These are phyloP conservation scores for Melieria picta DNA, from an alignment of 2,888 invertebrate genomes.

Conservation along the genomic window DNA sequence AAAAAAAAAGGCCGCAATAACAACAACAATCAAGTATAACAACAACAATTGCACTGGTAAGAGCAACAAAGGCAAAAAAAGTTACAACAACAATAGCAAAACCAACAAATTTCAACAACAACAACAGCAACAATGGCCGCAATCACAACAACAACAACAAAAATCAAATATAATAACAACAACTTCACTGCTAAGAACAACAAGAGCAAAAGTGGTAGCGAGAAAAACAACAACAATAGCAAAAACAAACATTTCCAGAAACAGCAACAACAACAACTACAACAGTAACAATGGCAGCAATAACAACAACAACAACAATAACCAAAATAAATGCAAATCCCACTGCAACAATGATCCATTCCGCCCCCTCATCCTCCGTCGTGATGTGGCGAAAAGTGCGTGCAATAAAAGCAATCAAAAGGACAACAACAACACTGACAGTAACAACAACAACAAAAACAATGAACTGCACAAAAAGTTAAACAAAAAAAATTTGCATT, in stretches of 20 bases:
- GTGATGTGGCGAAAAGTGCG: slow-evolving; percentile 24
- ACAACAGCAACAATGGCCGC: slow-evolving; percentile 14
- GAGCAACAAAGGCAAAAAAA: not conserved
- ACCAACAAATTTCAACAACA: slow-evolving; percentile 2
- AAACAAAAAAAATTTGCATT: too few relatives aligned
- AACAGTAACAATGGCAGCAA: not conserved
- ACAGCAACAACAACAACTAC: not conserved
- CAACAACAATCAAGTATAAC: not conserved
- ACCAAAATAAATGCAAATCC: too few relatives aligned
- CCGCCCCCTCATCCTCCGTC: not conserved
- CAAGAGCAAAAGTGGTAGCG: slow-evolving; percentile 1
- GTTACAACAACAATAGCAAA: slow-evolving; percentile 18
- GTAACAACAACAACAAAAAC: not conserved
- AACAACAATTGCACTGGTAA: not conserved
- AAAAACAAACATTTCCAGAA: not conserved
- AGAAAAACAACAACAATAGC: not conserved
- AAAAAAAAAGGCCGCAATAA: not conserved
- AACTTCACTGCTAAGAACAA: slow-evolving; percentile 11
- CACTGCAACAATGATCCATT: too few relatives aligned
- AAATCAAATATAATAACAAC: not conserved
- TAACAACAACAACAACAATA: not conserved
- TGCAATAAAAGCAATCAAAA: slow-evolving; percentile 29
- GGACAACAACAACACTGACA: slow-evolving; percentile 13
- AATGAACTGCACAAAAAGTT: too few relatives aligned
- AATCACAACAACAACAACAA: slow-evolving; percentile 24